A percentile compares a stretch with the other conserved stretches of the same genome.
These are phyloP conservation scores for Synergus laeviventris DNA, from an alignment of 2,888 invertebrate species.

Conservation along the genomic window DNA sequence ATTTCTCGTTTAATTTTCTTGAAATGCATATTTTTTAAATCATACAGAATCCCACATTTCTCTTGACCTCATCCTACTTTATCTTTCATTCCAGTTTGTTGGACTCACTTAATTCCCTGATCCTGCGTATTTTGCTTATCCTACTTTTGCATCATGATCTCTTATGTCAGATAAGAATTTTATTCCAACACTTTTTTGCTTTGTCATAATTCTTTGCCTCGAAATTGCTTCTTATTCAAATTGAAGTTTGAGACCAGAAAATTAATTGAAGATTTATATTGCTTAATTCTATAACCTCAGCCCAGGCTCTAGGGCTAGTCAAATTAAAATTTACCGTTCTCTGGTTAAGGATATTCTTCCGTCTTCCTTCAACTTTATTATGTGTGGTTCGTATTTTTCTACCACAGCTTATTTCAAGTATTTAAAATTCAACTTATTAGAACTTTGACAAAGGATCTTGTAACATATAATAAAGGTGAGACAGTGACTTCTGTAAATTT, in stretches of 20 bases:
- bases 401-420: too few species aligned
- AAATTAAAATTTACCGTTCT: too few species aligned
- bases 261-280: too few species aligned
- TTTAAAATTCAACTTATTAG: too few species aligned
- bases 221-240: too few species aligned
- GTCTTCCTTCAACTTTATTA: too few species aligned
- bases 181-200: not conserved
- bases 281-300: too few species aligned
- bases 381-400: too few species aligned
- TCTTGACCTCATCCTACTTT: slow-evolving; percentile 3
- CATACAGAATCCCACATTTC: not conserved
- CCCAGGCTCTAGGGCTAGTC: too few species aligned
- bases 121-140: not conserved
- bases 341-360: too few species aligned
- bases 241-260: too few species aligned
- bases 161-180: not conserved
- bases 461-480: not conserved
- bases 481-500: not conserved
- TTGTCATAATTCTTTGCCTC: too few species aligned
- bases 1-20: not conserved
- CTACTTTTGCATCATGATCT: slow-evolving; percentile 24
- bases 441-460: not conserved
- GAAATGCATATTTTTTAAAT: not conserved
- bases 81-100: slow-evolving; percentile 17
- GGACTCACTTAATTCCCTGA: not conserved